Base-by-base conservation (phyloP, 1,140 invertebrate genomes). In the Hylyphantes graminicola region DNA sequence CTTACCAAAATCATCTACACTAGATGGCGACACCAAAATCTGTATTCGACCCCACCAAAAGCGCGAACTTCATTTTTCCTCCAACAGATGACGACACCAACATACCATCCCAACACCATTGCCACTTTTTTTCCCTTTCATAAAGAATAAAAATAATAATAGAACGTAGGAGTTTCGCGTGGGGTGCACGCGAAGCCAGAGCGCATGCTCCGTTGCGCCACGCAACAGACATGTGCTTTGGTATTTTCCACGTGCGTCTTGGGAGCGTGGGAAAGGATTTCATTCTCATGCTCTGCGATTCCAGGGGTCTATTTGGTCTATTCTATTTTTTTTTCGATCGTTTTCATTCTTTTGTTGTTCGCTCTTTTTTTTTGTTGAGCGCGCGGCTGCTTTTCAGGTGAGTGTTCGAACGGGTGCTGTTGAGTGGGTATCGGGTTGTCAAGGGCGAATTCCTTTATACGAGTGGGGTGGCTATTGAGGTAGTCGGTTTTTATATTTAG, bases 91-190 rank as follows among this genome's bases (percentile, higher is more conserved):
- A 57, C 59, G 53, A 48, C 74, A 76, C 48, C 35, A 50, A 1
- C 2, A 61, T 51, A 2, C 13, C 4, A 7, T 65, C 35, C 1
- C 35, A n/a, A 35, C 35, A 35, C 35, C 35, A 35, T 35, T 35
- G 35, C 35, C 35, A 5, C 35, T 5, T 35, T 35, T n/a, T 35
- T 35, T 35, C 35, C 35, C 5, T 35, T 5, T 5, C 35, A 35
- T 2, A 35, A 35, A 35, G 35, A 35, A 5, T 35, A 35, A 35
- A 35, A 35, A 5, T 35, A 35, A 35, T 35, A 35, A 35, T 13
- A 50, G 35, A 57, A 70, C 77, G 77, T 54, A 55, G 64, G 77
- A 17, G 64, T 80, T 80, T 80, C 77, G 77, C 77, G 77, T 80
- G 77, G 77, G 77, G 77, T 80, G 77, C 77, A 80, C 77, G 77